These are phyloP conservation scores for Poeciliopsis retropinna DNA, from an alignment of 2,113 vertebrate species.

Conservation along the genomic window DNA sequence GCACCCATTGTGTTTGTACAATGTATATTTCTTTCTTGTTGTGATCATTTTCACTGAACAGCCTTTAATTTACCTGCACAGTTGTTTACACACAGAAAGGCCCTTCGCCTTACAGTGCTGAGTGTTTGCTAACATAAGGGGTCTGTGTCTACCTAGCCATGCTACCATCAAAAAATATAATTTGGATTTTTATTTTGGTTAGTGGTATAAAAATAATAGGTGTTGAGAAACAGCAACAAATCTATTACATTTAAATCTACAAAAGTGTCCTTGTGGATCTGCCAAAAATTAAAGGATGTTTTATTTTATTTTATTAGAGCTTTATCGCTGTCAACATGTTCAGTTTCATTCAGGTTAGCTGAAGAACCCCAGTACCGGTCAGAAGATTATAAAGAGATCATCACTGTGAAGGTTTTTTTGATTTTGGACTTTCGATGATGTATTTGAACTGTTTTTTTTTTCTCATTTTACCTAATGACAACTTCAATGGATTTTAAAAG, in stretches of 20 bases:
- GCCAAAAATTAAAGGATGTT: conserved; percentile 29
- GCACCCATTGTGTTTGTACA: conserved; percentile 49
- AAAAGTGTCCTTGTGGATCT: conserved; percentile 11
- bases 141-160: conserved; percentile 21
- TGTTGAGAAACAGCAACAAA: conserved; percentile 14
- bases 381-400: neutral
- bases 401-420: neutral
- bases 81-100: conserved; percentile 46
- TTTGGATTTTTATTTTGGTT: conserved; percentile 37
- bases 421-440: neutral
- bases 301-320: neutral
- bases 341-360: conserved; percentile 39
- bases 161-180: conserved; percentile 26
- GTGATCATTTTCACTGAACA: conserved; percentile 25
- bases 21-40: conserved; percentile 50
- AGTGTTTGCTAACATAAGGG: conserved; percentile 44
- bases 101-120: conserved; percentile 51
- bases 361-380: neutral
- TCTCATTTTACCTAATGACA: neutral
- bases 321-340: conserved; percentile 43
- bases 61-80: conserved; percentile 27
- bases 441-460: neutral
- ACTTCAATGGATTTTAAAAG: neutral
- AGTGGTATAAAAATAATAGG: conserved; percentile 49
- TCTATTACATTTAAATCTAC: conserved; percentile 23